Evolutionary conservation across 2,113 vertebrate genomes (phyloP), one percentile per base, ranked within the genome.

Genomic region (Corvus moneduloides): DNA sequence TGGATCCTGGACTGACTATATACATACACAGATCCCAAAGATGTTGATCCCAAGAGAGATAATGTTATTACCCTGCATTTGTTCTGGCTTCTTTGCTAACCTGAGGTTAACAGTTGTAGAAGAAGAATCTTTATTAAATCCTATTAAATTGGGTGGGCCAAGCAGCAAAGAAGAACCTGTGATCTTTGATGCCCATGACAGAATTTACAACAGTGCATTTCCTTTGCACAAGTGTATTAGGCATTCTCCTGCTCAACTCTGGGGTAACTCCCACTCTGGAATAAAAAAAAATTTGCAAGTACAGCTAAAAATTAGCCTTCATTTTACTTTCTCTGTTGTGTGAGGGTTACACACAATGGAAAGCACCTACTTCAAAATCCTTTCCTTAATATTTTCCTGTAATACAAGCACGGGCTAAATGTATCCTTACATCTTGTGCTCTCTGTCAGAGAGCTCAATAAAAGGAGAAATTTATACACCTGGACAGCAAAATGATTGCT

Each of bases 351-450:
- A 41, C 2, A 2, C 0, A 0, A 58, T 81, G 85, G 90, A 96
- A 97, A 86, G 22, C 14, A 93, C 93, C 94, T 92, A 94, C 88
- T 97, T 89, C 24, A 95, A 78, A 87, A 81, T 16, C 28, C 3
- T 72, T 74, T 44, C 83, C 71, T 92, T 96, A 95, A 84, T 95
- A 84, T 74, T 94, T 93, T 96, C 94, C 94, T 92, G 96, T 84
- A 95, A 68, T 41, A 84, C 39, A 86, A 80, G 16, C 39, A 80
- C 1, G 9, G 39, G 90, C 56, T 39, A 89, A 92, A 78, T 41
- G 87, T 56, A 72, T 33, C 68, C 20, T 94, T 72, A 64, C 1
- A 72, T 22, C 61, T 90, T 72, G 48, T 78, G 76, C 44, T 63
- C 37, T 80, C 72, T 94, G 87, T 94, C 94, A 96, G 61, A 74